phyloP scores from a whole-genome alignment of 1,140 invertebrate species.

The Caenorhabditis inopinata region DNA sequence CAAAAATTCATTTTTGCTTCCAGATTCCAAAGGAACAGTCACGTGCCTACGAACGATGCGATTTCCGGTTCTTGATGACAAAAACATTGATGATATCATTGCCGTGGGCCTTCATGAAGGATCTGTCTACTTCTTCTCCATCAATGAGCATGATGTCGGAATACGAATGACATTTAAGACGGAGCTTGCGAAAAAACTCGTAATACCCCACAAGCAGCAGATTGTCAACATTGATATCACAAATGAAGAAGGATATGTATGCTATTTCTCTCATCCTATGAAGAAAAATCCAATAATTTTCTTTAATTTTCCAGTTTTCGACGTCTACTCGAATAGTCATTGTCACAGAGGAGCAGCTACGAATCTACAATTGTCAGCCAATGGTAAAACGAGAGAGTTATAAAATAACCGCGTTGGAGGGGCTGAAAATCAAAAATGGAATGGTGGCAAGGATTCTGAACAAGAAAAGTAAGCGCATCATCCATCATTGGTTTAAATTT shows the following conservation, averaged over 20 bases:
- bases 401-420: conserved; percentile 8
- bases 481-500: no score
- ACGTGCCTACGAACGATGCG: not conserved
- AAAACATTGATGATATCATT: not conserved
- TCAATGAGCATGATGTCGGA: conserved; percentile 3
- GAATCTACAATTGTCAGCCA: not conserved
- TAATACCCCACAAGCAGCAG: not conserved
- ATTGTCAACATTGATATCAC: not conserved
- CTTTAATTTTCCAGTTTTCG: not conserved
- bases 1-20: not conserved
- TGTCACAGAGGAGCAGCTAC: not conserved
- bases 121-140: not conserved
- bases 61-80: not conserved
- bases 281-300: not conserved
- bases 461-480: not conserved
- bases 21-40: not conserved
- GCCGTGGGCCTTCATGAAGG: not conserved
- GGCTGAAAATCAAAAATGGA: not conserved
- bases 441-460: not conserved
- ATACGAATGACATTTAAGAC: not conserved
- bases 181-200: not conserved
- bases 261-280: not conserved
- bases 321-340: not conserved
- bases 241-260: not conserved
- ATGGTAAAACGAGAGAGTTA: not conserved